phyloP scores from a whole-genome alignment of 1,140 invertebrate genomes.

The Riptortus pedestris region DNA sequence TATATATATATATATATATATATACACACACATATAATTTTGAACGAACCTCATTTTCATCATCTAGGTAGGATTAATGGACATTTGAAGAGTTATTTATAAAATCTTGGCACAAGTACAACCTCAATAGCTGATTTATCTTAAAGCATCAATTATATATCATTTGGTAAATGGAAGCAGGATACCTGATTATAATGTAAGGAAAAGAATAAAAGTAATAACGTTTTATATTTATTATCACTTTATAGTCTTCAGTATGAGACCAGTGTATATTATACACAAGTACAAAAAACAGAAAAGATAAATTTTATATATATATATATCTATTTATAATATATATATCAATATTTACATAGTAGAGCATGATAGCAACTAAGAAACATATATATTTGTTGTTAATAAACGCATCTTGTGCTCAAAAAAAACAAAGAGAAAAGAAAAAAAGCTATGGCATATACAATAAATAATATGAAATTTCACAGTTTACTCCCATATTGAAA shows the following conservation, averaged over 20 bases:
- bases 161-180: too few species aligned
- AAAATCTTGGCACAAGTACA: too few species aligned
- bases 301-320: slow-evolving; percentile 21
- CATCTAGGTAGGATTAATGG: too few species aligned
- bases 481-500: neutral
- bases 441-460: slow-evolving; percentile 4
- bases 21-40: too few species aligned
- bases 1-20: too few species aligned
- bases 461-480: neutral
- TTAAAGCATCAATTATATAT: too few species aligned
- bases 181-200: too few species aligned
- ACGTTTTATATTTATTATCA: slow-evolving; percentile 7
- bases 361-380: slow-evolving; percentile 6
- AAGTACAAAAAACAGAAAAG: slow-evolving; percentile 20
- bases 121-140: too few species aligned
- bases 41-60: too few species aligned
- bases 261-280: slow-evolving; percentile 21
- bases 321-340: slow-evolving; percentile 17
- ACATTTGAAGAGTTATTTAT: too few species aligned
- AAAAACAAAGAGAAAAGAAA: neutral
- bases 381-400: neutral
- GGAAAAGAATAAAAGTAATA: too few species aligned
- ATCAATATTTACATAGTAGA: slow-evolving; percentile 18
- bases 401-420: slow-evolving; percentile 5
- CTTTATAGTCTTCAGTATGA: slow-evolving; percentile 16